Base-by-base conservation (phyloP, 1,140 invertebrate genomes). In the Wiebesia pumilae region DNA sequence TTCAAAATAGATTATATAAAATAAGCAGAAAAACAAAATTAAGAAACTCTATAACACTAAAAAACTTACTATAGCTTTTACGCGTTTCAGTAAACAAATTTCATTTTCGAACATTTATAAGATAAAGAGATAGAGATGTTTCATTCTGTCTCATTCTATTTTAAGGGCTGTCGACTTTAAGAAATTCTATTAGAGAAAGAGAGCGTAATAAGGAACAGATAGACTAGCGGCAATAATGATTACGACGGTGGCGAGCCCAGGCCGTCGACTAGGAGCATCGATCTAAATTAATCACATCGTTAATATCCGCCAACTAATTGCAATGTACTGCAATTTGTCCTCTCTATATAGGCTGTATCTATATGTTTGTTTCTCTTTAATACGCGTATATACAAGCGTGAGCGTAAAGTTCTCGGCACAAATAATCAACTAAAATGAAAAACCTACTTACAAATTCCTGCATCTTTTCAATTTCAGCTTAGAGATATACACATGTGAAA, bases 241-340 rank as follows among this genome's bases (percentile, higher is more conserved):
- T 14, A 24, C 9, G 35, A 19, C 19, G 77, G 16, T 47, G 40
- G n/a, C 16, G 16, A n/a, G 43, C 71, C 40, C 73, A 77, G 0
- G 40, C 40, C 43, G 7, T 47, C 43, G 30, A 19, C 27, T 67
- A 62, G 43, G 27, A 24, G 85, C 85, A 90, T 89, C 87, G 88
- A 90, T 89, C 87, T 86, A 86, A 88, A 89, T 90, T 89, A 89
- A 88, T 90, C 88, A 85, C 87, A 65, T 88, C 87, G 86, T 88
- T 87, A 89, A 88, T 88, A 86, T 79, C 73, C 71, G 35, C 24
- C 79, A 85, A 89, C 85, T 88, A 89, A 88, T 88, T 88, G 83
- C 88, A 73, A 82, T 85, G 87, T 89, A 83, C 75, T 80, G 38
- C 51, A 67, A 43, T 38, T 38, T 62, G 78, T 27, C 77, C n/a